Percentiles rank a stretch among this genome's conserved stretches.
These are phyloP conservation scores for Syndactyla subalaris DNA, from an alignment of 2,797 vertebrate species.

Conservation along the genomic window DNA sequence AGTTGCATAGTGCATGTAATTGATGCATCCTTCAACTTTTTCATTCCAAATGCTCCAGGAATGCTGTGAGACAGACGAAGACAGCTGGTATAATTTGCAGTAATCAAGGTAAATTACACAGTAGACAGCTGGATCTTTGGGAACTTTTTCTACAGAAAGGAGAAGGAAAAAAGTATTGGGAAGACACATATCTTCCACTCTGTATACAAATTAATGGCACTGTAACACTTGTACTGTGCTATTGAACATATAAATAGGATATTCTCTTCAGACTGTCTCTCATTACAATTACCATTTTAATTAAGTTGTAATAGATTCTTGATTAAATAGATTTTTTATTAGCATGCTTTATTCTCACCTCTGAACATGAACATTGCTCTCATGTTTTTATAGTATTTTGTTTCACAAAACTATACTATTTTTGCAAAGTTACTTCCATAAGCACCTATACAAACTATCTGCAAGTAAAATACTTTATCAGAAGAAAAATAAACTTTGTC, in stretches of 20 bases:
- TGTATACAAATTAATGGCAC: background rate
- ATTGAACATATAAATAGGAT: background rate
- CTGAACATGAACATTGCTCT: background rate
- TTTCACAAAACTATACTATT: background rate
- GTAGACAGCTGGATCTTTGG: background rate
- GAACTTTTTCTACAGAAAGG: background rate
- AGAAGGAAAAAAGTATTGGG: background rate
- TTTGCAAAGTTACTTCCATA: background rate
- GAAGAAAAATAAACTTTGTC: background rate
- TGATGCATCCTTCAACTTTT: background rate
- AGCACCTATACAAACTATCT: background rate
- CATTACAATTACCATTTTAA: background rate
- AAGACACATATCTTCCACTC: background rate
- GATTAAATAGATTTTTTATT: background rate
- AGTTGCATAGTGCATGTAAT: background rate
- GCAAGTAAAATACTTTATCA: background rate
- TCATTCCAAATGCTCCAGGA: background rate
- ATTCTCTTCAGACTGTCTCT: background rate
- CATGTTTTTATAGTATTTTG: background rate
- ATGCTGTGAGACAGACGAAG: background rate
- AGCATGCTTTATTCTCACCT: background rate
- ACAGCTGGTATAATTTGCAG: background rate
- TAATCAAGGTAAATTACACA: background rate
- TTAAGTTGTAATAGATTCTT: background rate
- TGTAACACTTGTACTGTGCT: background rate